phyloP scores from a whole-genome alignment of 2,113 vertebrate species.

The Lycaon pictus region DNA sequence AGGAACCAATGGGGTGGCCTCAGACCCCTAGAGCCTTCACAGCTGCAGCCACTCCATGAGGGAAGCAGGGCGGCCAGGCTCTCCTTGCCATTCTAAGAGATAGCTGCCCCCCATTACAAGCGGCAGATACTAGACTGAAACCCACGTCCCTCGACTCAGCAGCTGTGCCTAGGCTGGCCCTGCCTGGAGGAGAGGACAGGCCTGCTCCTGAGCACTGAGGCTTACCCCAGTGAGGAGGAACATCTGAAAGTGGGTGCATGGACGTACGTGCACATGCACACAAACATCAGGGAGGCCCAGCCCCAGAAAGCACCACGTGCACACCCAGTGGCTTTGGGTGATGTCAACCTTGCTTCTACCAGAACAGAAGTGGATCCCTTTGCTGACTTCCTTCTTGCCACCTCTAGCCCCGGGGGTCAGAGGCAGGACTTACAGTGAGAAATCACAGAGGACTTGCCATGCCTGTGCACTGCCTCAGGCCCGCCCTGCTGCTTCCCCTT shows the following conservation, averaged over 20 bases:
- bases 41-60: rapidly evolving
- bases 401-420: neutral
- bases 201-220: rapidly evolving
- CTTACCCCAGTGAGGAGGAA: no score
- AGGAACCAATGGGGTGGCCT: neutral
- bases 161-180: neutral
- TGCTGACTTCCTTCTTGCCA: neutral
- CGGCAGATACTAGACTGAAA: neutral
- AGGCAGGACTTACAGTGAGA: neutral
- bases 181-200: no score
- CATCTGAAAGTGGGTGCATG: neutral
- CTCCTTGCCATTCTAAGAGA: neutral
- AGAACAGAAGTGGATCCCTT: neutral
- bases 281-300: neutral
- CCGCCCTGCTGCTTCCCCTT: neutral
- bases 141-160: neutral
- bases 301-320: neutral
- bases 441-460: neutral
- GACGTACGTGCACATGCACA: rapidly evolving
- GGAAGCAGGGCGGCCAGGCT: neutral
- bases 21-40: neutral
- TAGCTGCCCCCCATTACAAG: no score
- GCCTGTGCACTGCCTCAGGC: no score
- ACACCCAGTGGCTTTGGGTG: neutral
- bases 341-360: neutral